A percentile compares a stretch with the other conserved stretches of the same genome.
Conservation (phyloP, 2,888 invertebrate genomes). For the Lydus trimaculatus region DNA sequence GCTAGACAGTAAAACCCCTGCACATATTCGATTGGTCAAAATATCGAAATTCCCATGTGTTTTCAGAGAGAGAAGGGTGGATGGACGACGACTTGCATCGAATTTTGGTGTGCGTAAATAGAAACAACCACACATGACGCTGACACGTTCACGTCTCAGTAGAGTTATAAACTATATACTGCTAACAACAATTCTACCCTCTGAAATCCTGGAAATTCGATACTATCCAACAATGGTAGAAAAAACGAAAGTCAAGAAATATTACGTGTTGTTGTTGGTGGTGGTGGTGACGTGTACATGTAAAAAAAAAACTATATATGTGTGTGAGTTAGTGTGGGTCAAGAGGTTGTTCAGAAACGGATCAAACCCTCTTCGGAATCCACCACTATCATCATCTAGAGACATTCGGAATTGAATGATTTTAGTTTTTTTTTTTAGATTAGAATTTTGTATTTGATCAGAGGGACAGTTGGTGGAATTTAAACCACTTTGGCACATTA, state of each 20-base stretch:
- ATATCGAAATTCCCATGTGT: constrained; percentile 26
- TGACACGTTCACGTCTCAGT: constrained; percentile 39
- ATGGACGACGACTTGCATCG: constrained; percentile 20
- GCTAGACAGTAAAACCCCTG: constrained; percentile 29
- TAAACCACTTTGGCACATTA: neutral
- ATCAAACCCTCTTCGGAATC: constrained; percentile 38
- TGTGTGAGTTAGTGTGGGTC: constrained; percentile 23
- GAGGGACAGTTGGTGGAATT: constrained; percentile 14
- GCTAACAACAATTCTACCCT: neutral
- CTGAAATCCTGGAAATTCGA: constrained; percentile 6
- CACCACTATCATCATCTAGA: constrained; percentile 22
- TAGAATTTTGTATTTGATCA: constrained; percentile 37
- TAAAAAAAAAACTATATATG: constrained; percentile 32
- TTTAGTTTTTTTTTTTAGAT: constrained; percentile 36
- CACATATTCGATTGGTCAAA: constrained; percentile 3
- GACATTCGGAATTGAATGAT: constrained; percentile 34
- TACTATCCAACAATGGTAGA: constrained; percentile 14
- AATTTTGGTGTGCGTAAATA: constrained; percentile 38
- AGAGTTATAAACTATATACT: constrained; percentile 40
- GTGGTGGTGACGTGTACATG: constrained; percentile 33
- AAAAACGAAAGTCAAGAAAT: constrained; percentile 17
- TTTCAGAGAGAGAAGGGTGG: constrained; percentile 9
- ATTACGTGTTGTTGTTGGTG: constrained; percentile 21
- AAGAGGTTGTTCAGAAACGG: constrained; percentile 36
- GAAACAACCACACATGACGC: constrained; percentile 37